Evolutionary conservation across 2,113 vertebrate genomes (phyloP).

Genomic region (Syrrhaptes paradoxus): DNA sequence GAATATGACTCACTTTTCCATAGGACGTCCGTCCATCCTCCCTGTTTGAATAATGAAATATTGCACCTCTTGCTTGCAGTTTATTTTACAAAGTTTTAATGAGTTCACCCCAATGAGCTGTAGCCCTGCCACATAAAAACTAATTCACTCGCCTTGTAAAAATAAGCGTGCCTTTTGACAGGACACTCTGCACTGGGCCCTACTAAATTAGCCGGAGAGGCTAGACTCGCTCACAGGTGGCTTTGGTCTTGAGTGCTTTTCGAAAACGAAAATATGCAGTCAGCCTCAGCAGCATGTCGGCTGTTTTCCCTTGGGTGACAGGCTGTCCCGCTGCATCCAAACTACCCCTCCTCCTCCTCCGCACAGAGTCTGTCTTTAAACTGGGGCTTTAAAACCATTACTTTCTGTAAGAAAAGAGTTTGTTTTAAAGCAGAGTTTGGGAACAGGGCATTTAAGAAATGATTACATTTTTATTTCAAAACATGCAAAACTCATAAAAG

Average conservation of each 20-base stretch:
- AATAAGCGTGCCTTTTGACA: conserved; percentile 5
- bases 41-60: not conserved
- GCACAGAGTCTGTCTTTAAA: not conserved
- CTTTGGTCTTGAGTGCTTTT: conserved; percentile 46
- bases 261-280: conserved; percentile 22
- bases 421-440: not conserved
- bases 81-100: conserved; percentile 17
- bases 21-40: conserved; percentile 40
- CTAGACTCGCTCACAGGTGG: conserved; percentile 35
- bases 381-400: not conserved
- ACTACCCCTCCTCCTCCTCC: not conserved
- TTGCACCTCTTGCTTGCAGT: not conserved
- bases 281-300: not conserved
- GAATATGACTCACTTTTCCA: conserved; percentile 69
- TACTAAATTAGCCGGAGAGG: conserved; percentile 10
- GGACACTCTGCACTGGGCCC: not conserved
- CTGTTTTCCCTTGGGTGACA: conserved; percentile 41
- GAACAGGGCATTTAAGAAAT: not conserved
- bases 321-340: conserved; percentile 13
- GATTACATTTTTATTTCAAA: not conserved
- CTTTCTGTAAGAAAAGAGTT: not conserved
- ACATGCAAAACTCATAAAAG: not conserved
- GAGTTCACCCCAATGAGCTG: not conserved
- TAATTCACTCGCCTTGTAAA: conserved; percentile 17
- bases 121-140: conserved; percentile 7